phyloP scores from a whole-genome alignment of 2,888 invertebrate species.

The Euplexia lucipara region DNA sequence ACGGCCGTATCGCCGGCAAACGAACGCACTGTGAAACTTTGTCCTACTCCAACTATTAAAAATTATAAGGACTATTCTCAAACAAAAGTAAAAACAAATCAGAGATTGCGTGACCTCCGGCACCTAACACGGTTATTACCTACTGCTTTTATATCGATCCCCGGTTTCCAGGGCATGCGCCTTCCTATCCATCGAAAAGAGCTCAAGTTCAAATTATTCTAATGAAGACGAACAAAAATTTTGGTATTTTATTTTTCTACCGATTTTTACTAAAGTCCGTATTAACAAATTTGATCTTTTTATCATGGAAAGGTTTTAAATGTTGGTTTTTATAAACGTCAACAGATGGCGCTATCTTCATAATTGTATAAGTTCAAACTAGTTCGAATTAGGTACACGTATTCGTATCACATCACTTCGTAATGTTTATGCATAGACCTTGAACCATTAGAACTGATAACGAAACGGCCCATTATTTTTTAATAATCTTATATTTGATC shows the following conservation, averaged over 20 bases:
- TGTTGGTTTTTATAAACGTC: conserved; percentile 12
- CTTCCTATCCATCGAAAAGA: conserved; percentile 12
- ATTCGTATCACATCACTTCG: conserved; percentile 6
- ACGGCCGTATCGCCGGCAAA: conserved; percentile 79
- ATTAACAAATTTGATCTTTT: too few relatives aligned
- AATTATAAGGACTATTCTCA: conserved; percentile 53
- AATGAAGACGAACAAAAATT: not conserved
- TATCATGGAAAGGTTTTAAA: too few relatives aligned
- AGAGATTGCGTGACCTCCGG: conserved; percentile 65
- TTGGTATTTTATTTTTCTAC: not conserved
- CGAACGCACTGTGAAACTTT: conserved; percentile 72
- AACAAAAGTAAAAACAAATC: conserved; percentile 51
- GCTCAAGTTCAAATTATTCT: conserved; percentile 5
- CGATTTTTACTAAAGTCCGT: not conserved
- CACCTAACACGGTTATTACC: conserved; percentile 48
- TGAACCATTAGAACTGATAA: conserved; percentile 45
- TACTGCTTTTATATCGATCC: conserved; percentile 62
- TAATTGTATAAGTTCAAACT: conserved; percentile 9
- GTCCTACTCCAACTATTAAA: conserved; percentile 58
- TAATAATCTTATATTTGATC: conserved; percentile 33
- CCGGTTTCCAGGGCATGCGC: conserved; percentile 63
- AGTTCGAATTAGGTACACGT: too few relatives aligned
- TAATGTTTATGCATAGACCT: conserved; percentile 26
- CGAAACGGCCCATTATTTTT: conserved; percentile 11
- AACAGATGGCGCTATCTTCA: conserved; percentile 52